Evolutionary conservation across 1,140 invertebrate genomes (phyloP), one percentile per base, ranked within the genome.

Genomic region (Aphelenchoides fujianensis): DNA sequence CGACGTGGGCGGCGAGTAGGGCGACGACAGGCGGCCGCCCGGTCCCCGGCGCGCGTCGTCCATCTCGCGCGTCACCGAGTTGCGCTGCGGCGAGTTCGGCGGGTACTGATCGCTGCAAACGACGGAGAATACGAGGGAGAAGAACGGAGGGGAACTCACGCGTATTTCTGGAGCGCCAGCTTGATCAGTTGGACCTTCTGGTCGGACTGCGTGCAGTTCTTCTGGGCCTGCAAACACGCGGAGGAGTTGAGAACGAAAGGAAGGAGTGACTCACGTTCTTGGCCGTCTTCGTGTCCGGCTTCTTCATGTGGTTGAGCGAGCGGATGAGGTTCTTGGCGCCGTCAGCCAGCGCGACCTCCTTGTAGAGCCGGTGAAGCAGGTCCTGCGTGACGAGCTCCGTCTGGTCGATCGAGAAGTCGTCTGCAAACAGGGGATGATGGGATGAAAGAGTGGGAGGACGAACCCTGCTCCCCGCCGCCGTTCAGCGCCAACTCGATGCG

Each of bases 271-370:
- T 63, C 12, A 5, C 53, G 9, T 63, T 16, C n/a, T 64, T 36
- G 52, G 16, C 12, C 37, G 48, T 81, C 34, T 79, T 72, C 16
- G 55, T 57, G 35, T 98, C 95, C 69, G 91, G 90, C 64, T 92
- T 90, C 87, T 95, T 96, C 71, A 89, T 88, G 80, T 89, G 90
- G 85, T 95, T 92, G 75, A 98, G 87, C 23, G 83, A 79, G 74
- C 84, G 85, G 12, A 88, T 82, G 72, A 93, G 94, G 89, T 98
- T 98, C 86, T 96, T 95, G 68, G 95, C 95, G 28, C 97, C 97
- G 85, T 98, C 95, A 1, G 94, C 92, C 19, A 98, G 93, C 54
- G 95, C 94, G 57, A 92, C 91, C 86, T 99, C 97, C 76, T 98
- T 97, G 74, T 92, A 89, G 27, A 98, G 87, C 75, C 94, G 89